Percentiles rank a stretch among this genome's conserved stretches.
These are phyloP conservation scores for Eristalis tenax DNA, from an alignment of 2,888 invertebrate species.

Conservation along the genomic window DNA sequence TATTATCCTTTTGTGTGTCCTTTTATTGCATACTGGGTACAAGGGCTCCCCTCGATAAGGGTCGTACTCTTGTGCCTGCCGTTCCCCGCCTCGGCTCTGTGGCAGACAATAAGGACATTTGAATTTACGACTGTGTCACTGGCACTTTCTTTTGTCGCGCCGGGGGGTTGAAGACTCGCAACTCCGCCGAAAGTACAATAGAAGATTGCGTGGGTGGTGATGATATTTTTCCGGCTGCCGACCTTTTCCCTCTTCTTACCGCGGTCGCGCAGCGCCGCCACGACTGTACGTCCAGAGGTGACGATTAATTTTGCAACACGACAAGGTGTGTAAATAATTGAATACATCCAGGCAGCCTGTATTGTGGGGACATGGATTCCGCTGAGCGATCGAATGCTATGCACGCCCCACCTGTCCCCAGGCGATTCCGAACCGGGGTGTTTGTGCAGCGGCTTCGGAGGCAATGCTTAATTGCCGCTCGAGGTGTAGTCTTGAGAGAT, in stretches of 20 bases:
- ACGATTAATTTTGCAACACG: slow-evolving; percentile 66
- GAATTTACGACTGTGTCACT: slow-evolving; percentile 62
- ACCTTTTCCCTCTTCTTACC: neutral
- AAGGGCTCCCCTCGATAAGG: neutral
- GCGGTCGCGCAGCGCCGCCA: neutral
- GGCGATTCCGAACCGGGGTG: neutral
- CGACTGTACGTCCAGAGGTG: slow-evolving; percentile 48
- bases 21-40: slow-evolving; percentile 54
- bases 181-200: slow-evolving; percentile 24
- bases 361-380: neutral
- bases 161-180: neutral
- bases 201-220: slow-evolving; percentile 61
- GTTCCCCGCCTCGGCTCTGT: neutral
- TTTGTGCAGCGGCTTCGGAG: neutral
- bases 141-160: slow-evolving; percentile 52
- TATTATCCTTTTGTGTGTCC: slow-evolving; percentile 48
- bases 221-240: slow-evolving; percentile 50
- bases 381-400: slow-evolving; percentile 25
- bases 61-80: neutral
- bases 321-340: slow-evolving; percentile 67
- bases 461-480: slow-evolving; percentile 20
- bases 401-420: neutral
- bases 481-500: slow-evolving; percentile 39
- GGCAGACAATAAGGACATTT: slow-evolving; percentile 57
- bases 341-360: slow-evolving; percentile 21